Evolutionary conservation across 2,888 invertebrate genomes (phyloP).

Genomic region (Aproaerema taeniolella): DNA sequence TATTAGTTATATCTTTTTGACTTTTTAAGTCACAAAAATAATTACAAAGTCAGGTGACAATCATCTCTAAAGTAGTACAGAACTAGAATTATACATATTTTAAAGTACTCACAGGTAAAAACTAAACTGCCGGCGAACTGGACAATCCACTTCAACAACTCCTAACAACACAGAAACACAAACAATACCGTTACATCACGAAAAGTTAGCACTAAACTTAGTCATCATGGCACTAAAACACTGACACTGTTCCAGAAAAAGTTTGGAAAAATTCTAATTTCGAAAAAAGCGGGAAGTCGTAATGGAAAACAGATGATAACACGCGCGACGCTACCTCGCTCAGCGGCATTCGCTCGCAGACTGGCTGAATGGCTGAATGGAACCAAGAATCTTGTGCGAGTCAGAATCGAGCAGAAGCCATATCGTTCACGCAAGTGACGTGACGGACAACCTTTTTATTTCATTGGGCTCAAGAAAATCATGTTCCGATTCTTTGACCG

Average conservation of each 20-base stretch:
- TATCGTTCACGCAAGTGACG: conserved; percentile 11
- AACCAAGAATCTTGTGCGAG: conserved; percentile 13
- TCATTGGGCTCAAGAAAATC: conserved; percentile 12
- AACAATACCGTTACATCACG: conserved; percentile 34
- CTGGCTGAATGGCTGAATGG: conserved; percentile 32
- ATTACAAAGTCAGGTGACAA: too few relatives aligned
- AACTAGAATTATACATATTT: too few relatives aligned
- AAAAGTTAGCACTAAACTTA: conserved; percentile 37
- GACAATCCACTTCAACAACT: conserved; percentile 43
- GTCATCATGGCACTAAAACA: conserved; percentile 43
- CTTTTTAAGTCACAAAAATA: too few relatives aligned
- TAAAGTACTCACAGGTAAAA: conserved; percentile 27
- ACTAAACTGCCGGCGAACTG: conserved; percentile 41
- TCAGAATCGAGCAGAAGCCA: conserved; percentile 10
- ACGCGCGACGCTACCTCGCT: conserved; percentile 23
- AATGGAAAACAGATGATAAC: conserved; percentile 17
- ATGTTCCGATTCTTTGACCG: conserved; percentile 10
- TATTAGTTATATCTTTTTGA: too few relatives aligned
- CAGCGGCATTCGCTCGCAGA: conserved; percentile 46
- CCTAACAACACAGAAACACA: conserved; percentile 31
- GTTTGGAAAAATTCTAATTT: conserved; percentile 36
- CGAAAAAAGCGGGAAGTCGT: conserved; percentile 39
- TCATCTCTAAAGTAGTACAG: too few relatives aligned
- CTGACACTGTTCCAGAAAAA: conserved; percentile 39
- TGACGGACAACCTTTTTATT: conserved; percentile 8